Evolutionary conservation across 2,113 vertebrate genomes (phyloP), one percentile per base, ranked within the genome.

Genomic region (Amblyornis subalaris): DNA sequence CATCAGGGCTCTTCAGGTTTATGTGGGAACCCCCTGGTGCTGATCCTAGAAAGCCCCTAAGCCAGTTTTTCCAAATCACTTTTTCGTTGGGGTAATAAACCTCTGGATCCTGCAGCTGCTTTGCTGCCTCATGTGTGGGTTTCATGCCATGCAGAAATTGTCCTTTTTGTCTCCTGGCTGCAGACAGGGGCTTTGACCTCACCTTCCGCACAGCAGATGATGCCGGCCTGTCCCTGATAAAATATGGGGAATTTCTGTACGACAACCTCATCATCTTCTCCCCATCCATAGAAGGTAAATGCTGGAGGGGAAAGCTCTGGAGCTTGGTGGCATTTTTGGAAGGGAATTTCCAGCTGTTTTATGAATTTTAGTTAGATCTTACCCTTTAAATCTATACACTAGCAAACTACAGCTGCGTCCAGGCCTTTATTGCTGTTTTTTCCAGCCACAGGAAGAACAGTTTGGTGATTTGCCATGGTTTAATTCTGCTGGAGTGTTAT

Each of bases 251-350:
- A 73, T 99, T 99, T 89, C 95, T 99, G 2, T 99, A 99, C 2
- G 99, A 99, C 95, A 99, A 99, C 65, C 97, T 99, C 74, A 97
- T 99, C 89, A 97, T 99, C 85, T 99, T 99, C 81, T 98, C 99
- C 0, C 99, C 99, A 2, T 99, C 99, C 3, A 99, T 99, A 70
- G 99, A 99, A 98, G 99, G 99, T 99, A 95, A 97, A 57, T 6
- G 7, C 0, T 0, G 6, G 40, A 69, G 35, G 35, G 14, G 21
- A 20, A 33, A 13, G 1, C 24, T 73, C 14, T 44, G 55, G 10
- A 55, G 29, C 16, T 91, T 20, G 38, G 2, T 44, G 28, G 33
- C 6, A 1, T 54, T 65, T 88, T 58, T 38, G 9, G 35, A 71
- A 75, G 16, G 10, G 4, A 7, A 20, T 72, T 88, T 69, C 38